Conservation (phyloP, 2,113 vertebrate genomes). For the Arenaria interpres region DNA sequence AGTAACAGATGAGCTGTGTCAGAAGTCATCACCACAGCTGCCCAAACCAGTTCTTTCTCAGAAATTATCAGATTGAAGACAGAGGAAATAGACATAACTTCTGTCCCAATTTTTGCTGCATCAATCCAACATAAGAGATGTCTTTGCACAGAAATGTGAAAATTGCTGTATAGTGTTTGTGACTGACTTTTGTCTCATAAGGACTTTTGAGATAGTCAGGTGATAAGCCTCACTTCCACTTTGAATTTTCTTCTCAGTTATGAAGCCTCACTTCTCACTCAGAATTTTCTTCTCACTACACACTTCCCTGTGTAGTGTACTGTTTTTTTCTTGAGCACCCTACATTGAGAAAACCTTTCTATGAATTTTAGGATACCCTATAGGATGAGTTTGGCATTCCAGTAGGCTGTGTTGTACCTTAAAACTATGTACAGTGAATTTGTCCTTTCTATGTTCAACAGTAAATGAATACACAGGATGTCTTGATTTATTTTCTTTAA, state of each 20-base stretch:
- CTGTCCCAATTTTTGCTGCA: background rate
- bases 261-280: background rate
- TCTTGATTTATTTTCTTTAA: conserved; percentile 54
- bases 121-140: background rate
- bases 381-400: background rate
- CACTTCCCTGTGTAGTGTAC: background rate
- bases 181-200: background rate
- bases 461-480: background rate
- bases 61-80: background rate
- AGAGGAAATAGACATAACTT: background rate
- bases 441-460: conserved; percentile 8
- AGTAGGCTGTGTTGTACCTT: background rate
- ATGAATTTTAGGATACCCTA: background rate
- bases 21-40: background rate
- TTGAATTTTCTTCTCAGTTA: background rate
- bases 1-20: background rate
- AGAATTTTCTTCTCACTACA: background rate
- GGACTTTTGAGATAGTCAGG: background rate
- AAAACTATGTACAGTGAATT: background rate
- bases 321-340: background rate
- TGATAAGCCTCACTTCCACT: background rate
- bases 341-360: background rate
- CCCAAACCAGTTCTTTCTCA: background rate
- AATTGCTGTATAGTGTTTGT: background rate
- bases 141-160: background rate